Evolutionary conservation across 2,888 invertebrate genomes (phyloP), one percentile per base, ranked within the genome.

Genomic region (Iphiclides podalirius): DNA sequence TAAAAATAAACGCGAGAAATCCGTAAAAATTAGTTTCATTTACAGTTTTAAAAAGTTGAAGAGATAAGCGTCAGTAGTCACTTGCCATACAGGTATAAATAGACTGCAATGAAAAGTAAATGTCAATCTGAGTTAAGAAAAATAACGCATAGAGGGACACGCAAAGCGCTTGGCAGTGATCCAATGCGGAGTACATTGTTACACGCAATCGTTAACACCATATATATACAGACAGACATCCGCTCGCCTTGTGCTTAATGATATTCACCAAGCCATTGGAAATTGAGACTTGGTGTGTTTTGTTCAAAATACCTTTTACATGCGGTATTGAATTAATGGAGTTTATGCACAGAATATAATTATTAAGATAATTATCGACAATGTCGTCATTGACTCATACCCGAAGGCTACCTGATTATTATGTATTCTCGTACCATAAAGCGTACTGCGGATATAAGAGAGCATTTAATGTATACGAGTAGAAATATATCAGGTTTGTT

Each of bases 381-480:
- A 46, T 46, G 39, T n/a, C 39, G 46, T 33, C 38, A 39, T 31
- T 39, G 46, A 46, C 31, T 33, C 17, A 13, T 17, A 8, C 16
- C 28, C 7, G 28, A 37, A 37, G 15, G 12, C 8, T 36, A 44
- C 49, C 41, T 35, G 43, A 49, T 48, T 54, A n/a, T n/a, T 57
- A 6, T 16, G 13, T 31, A 36, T 36, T 15, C 15, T 40, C 17
- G 6, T 8, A n/a, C 14, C 6, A 1, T 6, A 16, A 26, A 26
- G n/a, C 28, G 23, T 6, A 26, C 11, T n/a, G n/a, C n/a, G n/a
- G n/a, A n/a, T n/a, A n/a, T n/a, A n/a, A n/a, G n/a, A n/a, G n/a
- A n/a, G n/a, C n/a, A n/a, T n/a, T n/a, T n/a, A n/a, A n/a, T n/a
- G n/a, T n/a, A n/a, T n/a, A n/a, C n/a, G n/a, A n/a, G n/a, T n/a